Evolutionary conservation across 2,888 invertebrate species (phyloP).

Genomic region (Tinea semifulvella): DNA sequence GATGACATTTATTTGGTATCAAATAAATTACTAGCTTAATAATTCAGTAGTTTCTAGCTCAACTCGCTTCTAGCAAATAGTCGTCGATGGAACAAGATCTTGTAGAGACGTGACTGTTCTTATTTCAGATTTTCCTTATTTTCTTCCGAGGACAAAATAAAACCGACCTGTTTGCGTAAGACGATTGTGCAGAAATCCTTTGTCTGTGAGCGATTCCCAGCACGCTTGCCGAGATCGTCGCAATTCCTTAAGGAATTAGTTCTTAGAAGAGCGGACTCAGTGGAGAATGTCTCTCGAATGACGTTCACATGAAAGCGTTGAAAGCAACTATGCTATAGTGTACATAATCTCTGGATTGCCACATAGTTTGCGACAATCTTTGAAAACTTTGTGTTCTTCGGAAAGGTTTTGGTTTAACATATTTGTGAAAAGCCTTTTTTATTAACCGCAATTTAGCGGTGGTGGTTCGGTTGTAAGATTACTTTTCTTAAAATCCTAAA

Average conservation of each 20-base stretch:
- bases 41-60: slow-evolving; percentile 14
- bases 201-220: slow-evolving; percentile 19
- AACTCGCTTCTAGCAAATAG: slow-evolving; percentile 8
- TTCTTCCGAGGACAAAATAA: slow-evolving; percentile 20
- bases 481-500: too few species aligned
- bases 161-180: slow-evolving; percentile 29
- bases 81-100: background rate
- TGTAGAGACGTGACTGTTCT: slow-evolving; percentile 1
- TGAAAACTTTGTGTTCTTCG: slow-evolving; percentile 1
- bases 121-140: background rate
- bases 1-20: too few species aligned
- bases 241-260: slow-evolving; percentile 29
- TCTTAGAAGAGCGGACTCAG: slow-evolving; percentile 18
- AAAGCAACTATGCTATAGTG: slow-evolving; percentile 4
- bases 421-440: background rate
- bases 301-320: background rate
- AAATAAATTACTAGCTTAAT: too few species aligned
- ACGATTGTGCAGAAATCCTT: slow-evolving; percentile 26
- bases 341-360: slow-evolving; percentile 11
- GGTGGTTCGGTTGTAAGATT: background rate
- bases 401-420: background rate
- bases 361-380: slow-evolving; percentile 8
- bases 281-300: slow-evolving; percentile 5
- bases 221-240: slow-evolving; percentile 19
- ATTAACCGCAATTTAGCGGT: too few species aligned